Percentiles rank a stretch among this genome's conserved stretches.
phyloP scores from a whole-genome alignment of 2,888 invertebrate genomes.

The Cheilosia soror region DNA sequence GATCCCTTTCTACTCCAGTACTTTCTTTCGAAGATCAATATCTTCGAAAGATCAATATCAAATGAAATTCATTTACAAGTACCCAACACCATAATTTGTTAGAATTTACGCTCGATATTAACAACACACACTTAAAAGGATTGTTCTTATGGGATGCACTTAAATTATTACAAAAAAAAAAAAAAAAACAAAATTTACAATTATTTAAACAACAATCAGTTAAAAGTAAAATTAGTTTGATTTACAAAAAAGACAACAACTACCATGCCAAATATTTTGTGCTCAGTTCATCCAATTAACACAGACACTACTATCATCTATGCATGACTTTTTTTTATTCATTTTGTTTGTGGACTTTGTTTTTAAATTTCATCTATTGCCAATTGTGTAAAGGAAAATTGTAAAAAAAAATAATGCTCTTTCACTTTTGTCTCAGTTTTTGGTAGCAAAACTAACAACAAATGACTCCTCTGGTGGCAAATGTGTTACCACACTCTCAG shows the following conservation, averaged over 20 bases:
- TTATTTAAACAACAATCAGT: slow-evolving; percentile 10
- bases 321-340: slow-evolving; percentile 68
- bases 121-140: slow-evolving; percentile 14
- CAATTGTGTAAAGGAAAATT: slow-evolving; percentile 49
- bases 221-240: slow-evolving; percentile 44
- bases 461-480: neutral
- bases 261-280: slow-evolving; percentile 85
- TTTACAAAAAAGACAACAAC: slow-evolving; percentile 77
- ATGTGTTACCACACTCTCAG: no score
- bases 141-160: slow-evolving; percentile 13
- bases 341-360: slow-evolving; percentile 44
- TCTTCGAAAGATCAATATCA: no score
- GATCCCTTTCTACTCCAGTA: no score
- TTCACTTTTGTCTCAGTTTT: slow-evolving; percentile 56
- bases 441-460: neutral
- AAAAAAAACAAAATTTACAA: slow-evolving; percentile 22
- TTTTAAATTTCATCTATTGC: slow-evolving; percentile 41
- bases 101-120: slow-evolving; percentile 16
- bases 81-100: slow-evolving; percentile 37
- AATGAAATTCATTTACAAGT: neutral
- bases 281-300: slow-evolving; percentile 85
- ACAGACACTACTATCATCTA: slow-evolving; percentile 81
- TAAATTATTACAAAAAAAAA: slow-evolving; percentile 61
- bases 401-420: slow-evolving; percentile 51
- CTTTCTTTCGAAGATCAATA: no score